Percentiles rank a stretch among this genome's conserved stretches.
Conservation (phyloP, 2,113 vertebrate genomes). For the Arizona elegans region DNA sequence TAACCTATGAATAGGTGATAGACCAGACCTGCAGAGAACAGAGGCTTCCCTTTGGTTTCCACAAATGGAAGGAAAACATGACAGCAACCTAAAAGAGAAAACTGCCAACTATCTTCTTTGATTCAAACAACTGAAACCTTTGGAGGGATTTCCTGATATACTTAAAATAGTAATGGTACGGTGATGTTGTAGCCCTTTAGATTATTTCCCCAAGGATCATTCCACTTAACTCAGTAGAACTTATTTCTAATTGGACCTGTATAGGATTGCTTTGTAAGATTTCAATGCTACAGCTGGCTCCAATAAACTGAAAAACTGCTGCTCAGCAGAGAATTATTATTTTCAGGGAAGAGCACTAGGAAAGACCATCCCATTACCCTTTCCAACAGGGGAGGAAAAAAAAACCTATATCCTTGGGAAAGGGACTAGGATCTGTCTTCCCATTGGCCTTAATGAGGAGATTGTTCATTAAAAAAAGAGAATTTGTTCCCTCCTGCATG, state of each 20-base stretch:
- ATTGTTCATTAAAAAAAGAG: background rate
- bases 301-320: background rate
- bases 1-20: background rate
- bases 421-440: background rate
- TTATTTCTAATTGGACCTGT: background rate
- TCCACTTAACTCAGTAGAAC: background rate
- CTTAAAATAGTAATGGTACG: background rate
- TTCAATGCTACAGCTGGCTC: background rate
- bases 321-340: background rate
- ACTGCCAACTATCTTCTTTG: background rate
- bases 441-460: background rate
- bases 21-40: background rate
- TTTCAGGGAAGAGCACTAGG: background rate
- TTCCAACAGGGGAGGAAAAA: background rate
- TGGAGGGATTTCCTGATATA: background rate
- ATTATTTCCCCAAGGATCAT: background rate
- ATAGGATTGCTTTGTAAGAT: background rate
- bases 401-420: background rate
- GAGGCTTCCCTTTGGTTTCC: background rate
- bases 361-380: background rate
- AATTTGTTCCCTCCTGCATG: background rate
- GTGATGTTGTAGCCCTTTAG: background rate
- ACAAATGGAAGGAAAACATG: background rate
- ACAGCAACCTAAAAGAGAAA: background rate
- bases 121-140: background rate